Conservation (phyloP, 2,113 vertebrate species). For the Cyphomyrus discorhynchus region DNA sequence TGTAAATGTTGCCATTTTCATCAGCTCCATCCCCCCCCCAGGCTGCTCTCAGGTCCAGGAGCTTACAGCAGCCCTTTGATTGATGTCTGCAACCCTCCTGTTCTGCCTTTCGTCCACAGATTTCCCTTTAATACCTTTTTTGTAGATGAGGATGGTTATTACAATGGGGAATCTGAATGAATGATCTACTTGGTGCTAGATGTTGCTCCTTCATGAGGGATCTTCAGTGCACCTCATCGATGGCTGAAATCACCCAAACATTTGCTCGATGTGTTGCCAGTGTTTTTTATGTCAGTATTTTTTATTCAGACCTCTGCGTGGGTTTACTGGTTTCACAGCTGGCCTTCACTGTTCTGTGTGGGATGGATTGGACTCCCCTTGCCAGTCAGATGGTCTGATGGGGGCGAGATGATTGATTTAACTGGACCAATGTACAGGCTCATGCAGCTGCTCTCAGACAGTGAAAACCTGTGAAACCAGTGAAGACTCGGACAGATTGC, state of each 20-base stretch:
- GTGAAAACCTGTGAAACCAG: background rate
- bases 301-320: background rate
- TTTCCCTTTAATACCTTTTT: background rate
- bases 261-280: background rate
- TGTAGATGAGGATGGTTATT: background rate
- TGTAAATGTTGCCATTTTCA: background rate
- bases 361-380: background rate
- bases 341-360: background rate
- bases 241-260: background rate
- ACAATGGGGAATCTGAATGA: background rate
- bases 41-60: background rate
- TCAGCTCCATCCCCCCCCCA: no score
- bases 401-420: background rate
- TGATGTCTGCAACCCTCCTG: background rate
- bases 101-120: background rate
- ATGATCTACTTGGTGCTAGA: background rate
- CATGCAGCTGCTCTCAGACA: background rate
- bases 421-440: background rate
- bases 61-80: background rate
- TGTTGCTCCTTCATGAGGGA: background rate
- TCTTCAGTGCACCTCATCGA: background rate
- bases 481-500: background rate
- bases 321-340: conserved; percentile 5
- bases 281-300: background rate
- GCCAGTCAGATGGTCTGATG: background rate